Base-by-base conservation (phyloP, 2,797 vertebrate genomes). In the Meda fulgida region DNA sequence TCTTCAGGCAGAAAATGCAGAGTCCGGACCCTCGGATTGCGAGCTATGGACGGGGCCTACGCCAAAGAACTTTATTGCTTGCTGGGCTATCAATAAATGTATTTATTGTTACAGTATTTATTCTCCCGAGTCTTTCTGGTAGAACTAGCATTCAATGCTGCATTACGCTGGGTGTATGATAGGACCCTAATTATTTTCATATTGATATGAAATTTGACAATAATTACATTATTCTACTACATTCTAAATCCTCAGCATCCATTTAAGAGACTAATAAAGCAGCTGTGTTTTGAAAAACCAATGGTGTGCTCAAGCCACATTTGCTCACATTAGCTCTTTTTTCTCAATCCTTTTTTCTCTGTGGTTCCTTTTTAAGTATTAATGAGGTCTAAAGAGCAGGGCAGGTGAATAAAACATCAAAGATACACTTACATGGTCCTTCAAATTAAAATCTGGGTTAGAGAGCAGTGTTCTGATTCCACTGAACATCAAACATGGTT, bases 381-480 rank as follows among this genome's bases (percentile, higher is more conserved):
- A 73, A 86, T 87, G 77, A 51, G 67, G 60, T 76, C 86, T 88
- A 88, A 91, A 91, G 85, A 83, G 81, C 70, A 81, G 9, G 21
- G 69, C 23, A 73, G 65, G 70, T 87, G 80, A 85, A 89, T 89
- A 87, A 89, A 88, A 89, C 89, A 89, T 89, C 82, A 89, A 91
- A 85, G 87, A 23, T 81, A 75, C 78, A 71, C 80, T 77, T 83
- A 83, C 36, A 80, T 31, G 48, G 66, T 69, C 78, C 58, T 85
- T 86, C 58, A 83, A 86, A 88, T 86, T 81, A 79, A 83, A 86
- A 88, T 79, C 11, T 48, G 78, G 67, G 43, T 84, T 86, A 86
- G 43, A 51, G 63, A 73, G 84, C 63, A 23, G 75, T 80, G 80
- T 69, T 85, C 80, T 48, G 81, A 84, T 71, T 83, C 43, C 76